These are phyloP conservation scores for Opisthograptis luteolata DNA, from an alignment of 2,888 invertebrate genomes.

Conservation along the genomic window DNA sequence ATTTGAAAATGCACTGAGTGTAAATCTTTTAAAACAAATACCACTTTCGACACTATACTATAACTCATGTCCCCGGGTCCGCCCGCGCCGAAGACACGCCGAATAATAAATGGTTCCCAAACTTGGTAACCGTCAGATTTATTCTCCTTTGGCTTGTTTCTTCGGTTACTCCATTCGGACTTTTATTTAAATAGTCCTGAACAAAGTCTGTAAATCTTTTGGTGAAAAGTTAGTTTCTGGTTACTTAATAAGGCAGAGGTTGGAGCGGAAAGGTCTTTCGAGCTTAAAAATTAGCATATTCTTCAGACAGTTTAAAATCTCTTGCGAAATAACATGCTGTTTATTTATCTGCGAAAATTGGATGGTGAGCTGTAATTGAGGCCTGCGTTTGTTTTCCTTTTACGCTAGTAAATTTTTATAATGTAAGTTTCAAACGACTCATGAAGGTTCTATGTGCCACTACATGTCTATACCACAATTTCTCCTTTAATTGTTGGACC, in stretches of 20 bases:
- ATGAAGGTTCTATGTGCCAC: too few species aligned
- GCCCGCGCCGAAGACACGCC: slow-evolving; percentile 48
- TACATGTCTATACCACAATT: too few species aligned
- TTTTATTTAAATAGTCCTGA: slow-evolving; percentile 28
- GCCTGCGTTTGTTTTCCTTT: too few species aligned
- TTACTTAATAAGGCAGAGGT: slow-evolving; percentile 10
- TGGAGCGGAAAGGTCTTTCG: slow-evolving; percentile 6
- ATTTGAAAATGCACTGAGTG: not conserved
- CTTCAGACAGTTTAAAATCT: slow-evolving; percentile 12
- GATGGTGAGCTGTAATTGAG: not conserved
- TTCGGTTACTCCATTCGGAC: slow-evolving; percentile 24
- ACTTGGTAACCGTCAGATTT: slow-evolving; percentile 51
- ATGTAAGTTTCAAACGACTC: too few species aligned
- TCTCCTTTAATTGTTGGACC: too few species aligned
- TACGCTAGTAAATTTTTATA: too few species aligned
- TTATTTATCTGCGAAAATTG: not conserved
- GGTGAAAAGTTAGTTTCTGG: slow-evolving; percentile 14
- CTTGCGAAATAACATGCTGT: slow-evolving; percentile 12
- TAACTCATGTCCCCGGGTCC: slow-evolving; percentile 58
- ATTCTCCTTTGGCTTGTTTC: slow-evolving; percentile 43
- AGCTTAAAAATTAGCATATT: slow-evolving; percentile 21
- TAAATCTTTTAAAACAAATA: slow-evolving; percentile 51
- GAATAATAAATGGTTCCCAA: slow-evolving; percentile 62
- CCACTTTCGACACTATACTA: slow-evolving; percentile 59
- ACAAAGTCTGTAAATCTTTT: slow-evolving; percentile 21